phyloP scores from a whole-genome alignment of 2,113 vertebrate genomes.

The Psittacula cyanocephala region DNA sequence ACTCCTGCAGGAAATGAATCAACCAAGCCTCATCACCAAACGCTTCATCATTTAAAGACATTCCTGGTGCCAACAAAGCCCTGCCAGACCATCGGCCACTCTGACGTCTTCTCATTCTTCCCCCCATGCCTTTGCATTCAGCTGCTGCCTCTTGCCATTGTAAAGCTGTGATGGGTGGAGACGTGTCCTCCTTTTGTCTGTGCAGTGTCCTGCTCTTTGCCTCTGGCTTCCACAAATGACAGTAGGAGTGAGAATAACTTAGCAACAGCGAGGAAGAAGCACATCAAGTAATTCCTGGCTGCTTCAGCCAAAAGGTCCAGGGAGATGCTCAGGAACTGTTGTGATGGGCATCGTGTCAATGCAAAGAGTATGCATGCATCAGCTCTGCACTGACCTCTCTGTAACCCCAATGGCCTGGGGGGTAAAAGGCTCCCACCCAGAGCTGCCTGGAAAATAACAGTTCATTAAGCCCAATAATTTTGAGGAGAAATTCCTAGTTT shows the following conservation, averaged over 20 bases:
- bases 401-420: neutral
- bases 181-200: neutral
- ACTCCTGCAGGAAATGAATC: neutral
- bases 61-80: neutral
- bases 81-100: neutral
- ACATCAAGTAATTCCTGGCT: neutral
- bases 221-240: neutral
- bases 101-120: rapidly evolving
- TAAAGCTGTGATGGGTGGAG: neutral
- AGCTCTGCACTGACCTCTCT: neutral
- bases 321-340: neutral
- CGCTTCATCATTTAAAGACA: neutral
- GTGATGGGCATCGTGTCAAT: neutral
- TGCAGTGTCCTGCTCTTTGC: neutral
- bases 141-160: neutral
- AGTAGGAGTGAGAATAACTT: neutral
- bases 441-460: neutral
- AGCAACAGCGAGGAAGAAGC: neutral
- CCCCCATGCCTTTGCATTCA: neutral
- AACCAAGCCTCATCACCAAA: neutral
- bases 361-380: neutral
- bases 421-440: neutral
- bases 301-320: rapidly evolving
- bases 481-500: neutral
- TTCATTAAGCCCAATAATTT: neutral